Conservation (phyloP, 2,888 invertebrate species). For the Physocephala rufipes region DNA sequence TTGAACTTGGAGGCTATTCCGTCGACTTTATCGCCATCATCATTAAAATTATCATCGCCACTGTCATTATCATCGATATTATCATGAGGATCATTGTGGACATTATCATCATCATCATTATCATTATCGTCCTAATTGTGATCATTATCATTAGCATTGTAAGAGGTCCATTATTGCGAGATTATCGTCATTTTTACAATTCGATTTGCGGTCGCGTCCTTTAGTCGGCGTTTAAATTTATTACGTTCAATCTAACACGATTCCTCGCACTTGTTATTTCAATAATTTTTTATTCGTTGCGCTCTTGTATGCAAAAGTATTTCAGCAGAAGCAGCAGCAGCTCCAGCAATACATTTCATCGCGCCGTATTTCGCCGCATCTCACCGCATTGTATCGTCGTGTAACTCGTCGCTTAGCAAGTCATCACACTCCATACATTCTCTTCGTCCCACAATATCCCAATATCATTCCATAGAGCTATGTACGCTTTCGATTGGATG, state of each 20-base stretch:
- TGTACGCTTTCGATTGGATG: no score
- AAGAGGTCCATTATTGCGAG: no score
- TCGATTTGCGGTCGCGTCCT: conserved; percentile 39
- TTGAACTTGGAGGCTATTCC: no score
- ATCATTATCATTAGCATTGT: conserved; percentile 1
- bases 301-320: conserved; percentile 32
- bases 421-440: no score
- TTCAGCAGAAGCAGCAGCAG: no score
- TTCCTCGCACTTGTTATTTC: conserved; percentile 63
- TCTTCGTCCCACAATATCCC: no score
- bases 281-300: conserved; percentile 53
- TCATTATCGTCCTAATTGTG: not conserved
- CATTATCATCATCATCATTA: conserved; percentile 13
- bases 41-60: no score
- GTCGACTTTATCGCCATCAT: no score
- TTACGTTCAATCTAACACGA: conserved; percentile 64
- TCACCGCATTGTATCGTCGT: not conserved
- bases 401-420: no score
- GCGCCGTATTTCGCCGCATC: not conserved
- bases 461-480: no score
- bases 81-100: no score
- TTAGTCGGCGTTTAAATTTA: conserved; percentile 62
- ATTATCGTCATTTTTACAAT: not conserved
- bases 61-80: no score
- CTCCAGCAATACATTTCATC: not conserved